These are phyloP conservation scores for Ceratotherium simum DNA, from an alignment of 2,113 vertebrate species.

Conservation along the genomic window DNA sequence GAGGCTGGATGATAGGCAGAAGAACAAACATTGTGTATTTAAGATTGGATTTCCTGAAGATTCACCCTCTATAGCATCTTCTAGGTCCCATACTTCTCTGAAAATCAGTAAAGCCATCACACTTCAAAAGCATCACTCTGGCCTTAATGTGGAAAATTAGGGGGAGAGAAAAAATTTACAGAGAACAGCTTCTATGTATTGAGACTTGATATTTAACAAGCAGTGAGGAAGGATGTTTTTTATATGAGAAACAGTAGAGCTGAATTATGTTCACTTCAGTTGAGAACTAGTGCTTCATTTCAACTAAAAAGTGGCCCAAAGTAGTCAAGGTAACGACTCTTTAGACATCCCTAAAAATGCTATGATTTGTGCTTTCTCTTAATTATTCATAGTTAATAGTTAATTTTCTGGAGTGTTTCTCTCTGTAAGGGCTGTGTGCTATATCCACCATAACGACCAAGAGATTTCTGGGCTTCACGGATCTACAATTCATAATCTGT, in stretches of 20 bases:
- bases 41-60: background rate
- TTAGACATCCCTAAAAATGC: background rate
- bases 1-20: fast-evolving
- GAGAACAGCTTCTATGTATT: background rate
- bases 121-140: background rate
- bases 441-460: fast-evolving
- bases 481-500: background rate
- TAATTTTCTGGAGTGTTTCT: background rate
- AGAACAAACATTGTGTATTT: background rate
- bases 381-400: background rate
- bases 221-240: background rate
- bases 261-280: background rate
- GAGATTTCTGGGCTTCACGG: background rate
- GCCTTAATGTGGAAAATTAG: background rate
- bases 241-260: background rate
- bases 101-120: background rate
- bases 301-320: too few relatives aligned
- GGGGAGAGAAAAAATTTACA: background rate
- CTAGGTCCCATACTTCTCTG: background rate
- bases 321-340: background rate
- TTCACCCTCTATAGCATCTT: fast-evolving
- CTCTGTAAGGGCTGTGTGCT: background rate
- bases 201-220: background rate
- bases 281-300: background rate
- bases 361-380: background rate